Evolutionary conservation across 2,113 vertebrate genomes (phyloP), one percentile per base, ranked within the genome.

Genomic region (Varanus salvator): DNA sequence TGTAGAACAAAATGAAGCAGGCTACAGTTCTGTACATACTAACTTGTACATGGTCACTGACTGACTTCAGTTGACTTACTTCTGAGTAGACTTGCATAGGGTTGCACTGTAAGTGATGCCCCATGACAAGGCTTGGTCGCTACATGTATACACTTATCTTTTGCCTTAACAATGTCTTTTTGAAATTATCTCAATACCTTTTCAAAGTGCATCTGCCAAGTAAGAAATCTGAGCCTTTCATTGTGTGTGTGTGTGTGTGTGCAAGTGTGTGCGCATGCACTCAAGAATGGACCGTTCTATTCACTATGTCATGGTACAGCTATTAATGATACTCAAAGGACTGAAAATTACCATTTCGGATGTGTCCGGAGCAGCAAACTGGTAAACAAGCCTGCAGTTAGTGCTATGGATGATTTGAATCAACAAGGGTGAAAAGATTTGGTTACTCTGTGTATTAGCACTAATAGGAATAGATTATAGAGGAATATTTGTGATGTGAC

Each of bases 391-490:
- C 97, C 95, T 97, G 97, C 98, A 98, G 98, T 99, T 99, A 99
- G 98, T 97, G 97, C 98, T 97, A 95, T 96, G 98, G 98, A 98
- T 99, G 98, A 99, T 99, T 98, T 98, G 98, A 99, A 99, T 99
- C 98, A 99, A 99, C 99, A 99, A 99, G 99, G 99, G 99, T 99
- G 99, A 99, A 99, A 98, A 99, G 98, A 99, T 99, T 98, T 98
- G 98, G 98, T 98, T 99, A 98, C 98, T 99, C 98, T 97, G 97
- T 98, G 98, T 98, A 99, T 99, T 99, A 99, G 98, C 98, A 98
- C 99, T 99, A 99, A 99, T 99, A 99, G 99, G 98, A 99, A 99
- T 99, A 99, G 99, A 99, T 99, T 99, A 99, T 99, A 98, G 99
- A 99, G 98, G 98, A 98, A 99, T 99, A 99, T 99, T 99, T 98